Evolutionary conservation across 2,888 invertebrate genomes (phyloP).

Genomic region (Branchellion lobata): DNA sequence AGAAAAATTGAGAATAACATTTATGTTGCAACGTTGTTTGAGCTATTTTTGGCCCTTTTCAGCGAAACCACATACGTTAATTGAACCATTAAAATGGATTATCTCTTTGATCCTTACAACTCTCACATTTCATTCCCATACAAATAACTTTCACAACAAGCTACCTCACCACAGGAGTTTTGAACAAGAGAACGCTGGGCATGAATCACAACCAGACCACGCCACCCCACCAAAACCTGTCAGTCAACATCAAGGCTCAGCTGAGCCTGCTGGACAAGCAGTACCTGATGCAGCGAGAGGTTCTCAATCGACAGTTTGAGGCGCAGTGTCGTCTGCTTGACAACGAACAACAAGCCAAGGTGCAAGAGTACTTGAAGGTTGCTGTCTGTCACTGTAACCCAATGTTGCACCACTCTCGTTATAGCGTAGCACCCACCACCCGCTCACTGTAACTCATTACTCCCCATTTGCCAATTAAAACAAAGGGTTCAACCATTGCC

Average conservation of each 20-base stretch:
- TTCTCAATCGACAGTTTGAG: constrained; percentile 59
- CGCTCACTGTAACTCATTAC: too few species aligned
- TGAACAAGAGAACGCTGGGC: not conserved
- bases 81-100: not conserved
- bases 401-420: too few species aligned
- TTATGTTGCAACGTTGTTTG: too few species aligned
- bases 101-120: not conserved
- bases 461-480: too few species aligned
- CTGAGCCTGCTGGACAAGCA: constrained; percentile 58
- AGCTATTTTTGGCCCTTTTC: too few species aligned
- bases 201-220: not conserved
- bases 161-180: not conserved
- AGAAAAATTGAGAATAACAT: too few species aligned
- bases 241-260: constrained; percentile 56
- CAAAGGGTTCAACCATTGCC: too few species aligned
- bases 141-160: too few species aligned
- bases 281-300: constrained; percentile 59
- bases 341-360: constrained; percentile 59
- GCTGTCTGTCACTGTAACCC: not conserved
- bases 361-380: constrained; percentile 59
- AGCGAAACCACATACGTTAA: not conserved
- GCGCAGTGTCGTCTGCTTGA: constrained; percentile 59
- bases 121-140: too few species aligned
- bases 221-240: not conserved
- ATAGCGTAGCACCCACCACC: too few species aligned